These are phyloP conservation scores for Aphrophora alni DNA, from an alignment of 2,888 invertebrate species.

Conservation along the genomic window DNA sequence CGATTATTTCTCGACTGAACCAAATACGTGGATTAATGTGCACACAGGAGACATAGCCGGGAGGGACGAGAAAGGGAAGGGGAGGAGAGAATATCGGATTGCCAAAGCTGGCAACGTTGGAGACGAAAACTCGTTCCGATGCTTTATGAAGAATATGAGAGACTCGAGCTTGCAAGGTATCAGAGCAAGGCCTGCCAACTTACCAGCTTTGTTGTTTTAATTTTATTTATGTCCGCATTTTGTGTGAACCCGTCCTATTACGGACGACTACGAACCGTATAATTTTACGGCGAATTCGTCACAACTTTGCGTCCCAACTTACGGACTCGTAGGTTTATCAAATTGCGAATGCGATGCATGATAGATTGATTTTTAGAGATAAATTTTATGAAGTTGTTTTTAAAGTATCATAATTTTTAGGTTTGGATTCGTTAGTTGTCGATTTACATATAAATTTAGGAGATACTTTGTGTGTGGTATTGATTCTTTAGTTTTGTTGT, in stretches of 20 bases:
- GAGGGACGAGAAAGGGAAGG: neutral
- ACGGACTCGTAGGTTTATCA: neutral
- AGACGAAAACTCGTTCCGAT: constrained; percentile 4
- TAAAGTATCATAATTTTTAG: neutral
- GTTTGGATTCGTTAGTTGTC: too few species aligned
- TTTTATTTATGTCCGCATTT: neutral
- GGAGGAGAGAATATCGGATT: neutral
- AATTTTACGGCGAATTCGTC: neutral
- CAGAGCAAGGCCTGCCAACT: neutral
- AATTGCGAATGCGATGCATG: neutral
- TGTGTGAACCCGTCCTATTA: neutral
- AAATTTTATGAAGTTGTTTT: neutral
- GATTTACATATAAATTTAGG: neutral
- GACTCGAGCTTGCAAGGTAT: neutral
- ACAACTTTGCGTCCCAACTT: neutral
- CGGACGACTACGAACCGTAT: neutral
- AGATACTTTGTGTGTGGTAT: too few species aligned
- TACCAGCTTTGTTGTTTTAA: neutral
- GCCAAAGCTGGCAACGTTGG: neutral
- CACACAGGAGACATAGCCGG: neutral
- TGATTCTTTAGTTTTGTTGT: too few species aligned
- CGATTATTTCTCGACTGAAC: neutral
- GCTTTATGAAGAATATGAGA: constrained; percentile 7
- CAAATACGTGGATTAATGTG: neutral
- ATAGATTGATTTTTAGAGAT: neutral